Conservation (phyloP, 2,797 vertebrate genomes). For the Sciurus carolinensis region DNA sequence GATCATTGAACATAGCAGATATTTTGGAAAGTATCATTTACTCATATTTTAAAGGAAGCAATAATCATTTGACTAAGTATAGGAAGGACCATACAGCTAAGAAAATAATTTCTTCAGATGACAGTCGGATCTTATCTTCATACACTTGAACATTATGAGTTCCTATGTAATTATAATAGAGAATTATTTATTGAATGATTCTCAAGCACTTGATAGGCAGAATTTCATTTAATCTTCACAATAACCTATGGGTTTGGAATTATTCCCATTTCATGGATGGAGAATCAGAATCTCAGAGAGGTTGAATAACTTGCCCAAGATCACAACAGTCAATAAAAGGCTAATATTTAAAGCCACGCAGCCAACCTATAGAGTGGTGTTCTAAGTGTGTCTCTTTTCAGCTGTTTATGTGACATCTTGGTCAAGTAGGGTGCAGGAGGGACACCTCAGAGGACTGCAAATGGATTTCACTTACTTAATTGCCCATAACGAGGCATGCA, state of each 20-base stretch:
- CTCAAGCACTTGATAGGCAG: neutral
- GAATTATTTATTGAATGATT: constrained; percentile 31
- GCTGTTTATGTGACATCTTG: neutral
- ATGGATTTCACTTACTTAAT: neutral
- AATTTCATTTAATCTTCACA: neutral
- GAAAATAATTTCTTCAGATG: constrained; percentile 21
- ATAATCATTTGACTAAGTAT: neutral
- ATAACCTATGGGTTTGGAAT: neutral
- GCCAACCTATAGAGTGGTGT: neutral
- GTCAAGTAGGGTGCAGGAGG: neutral
- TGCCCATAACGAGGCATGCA: neutral
- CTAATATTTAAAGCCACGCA: neutral
- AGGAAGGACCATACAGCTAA: neutral
- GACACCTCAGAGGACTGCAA: too few species aligned
- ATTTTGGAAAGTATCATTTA: constrained; percentile 28
- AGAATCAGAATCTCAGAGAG: neutral
- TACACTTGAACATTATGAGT: neutral
- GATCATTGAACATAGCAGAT: neutral
- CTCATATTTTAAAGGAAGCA: constrained; percentile 30
- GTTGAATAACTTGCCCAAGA: neutral
- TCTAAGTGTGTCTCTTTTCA: neutral
- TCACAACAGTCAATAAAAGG: neutral
- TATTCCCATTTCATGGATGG: neutral
- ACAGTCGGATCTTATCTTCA: neutral
- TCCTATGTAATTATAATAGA: neutral